phyloP scores from a whole-genome alignment of 2,113 vertebrate genomes.

The Otocyon megalotis region DNA sequence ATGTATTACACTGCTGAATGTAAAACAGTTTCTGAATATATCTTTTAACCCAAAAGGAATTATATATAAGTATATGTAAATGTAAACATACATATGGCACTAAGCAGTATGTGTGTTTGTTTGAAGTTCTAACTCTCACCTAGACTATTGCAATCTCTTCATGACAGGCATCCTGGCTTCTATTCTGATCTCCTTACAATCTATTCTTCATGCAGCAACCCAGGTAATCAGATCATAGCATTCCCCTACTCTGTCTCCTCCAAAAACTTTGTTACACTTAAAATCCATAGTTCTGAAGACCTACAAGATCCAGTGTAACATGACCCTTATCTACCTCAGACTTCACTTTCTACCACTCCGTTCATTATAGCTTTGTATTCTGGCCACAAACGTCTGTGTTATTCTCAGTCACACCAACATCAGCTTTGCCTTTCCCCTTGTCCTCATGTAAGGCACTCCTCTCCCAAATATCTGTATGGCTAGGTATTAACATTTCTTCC shows the following conservation, averaged over 20 bases:
- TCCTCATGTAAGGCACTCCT: neutral
- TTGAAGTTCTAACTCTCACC: conserved; percentile 17
- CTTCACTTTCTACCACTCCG: neutral
- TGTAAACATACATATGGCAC: neutral
- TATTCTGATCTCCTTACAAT: neutral
- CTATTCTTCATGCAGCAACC: neutral
- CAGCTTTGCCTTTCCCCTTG: neutral
- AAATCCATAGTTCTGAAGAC: neutral
- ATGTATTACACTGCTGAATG: neutral
- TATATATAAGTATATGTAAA: neutral
- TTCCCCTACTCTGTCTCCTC: neutral
- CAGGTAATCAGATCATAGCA: neutral
- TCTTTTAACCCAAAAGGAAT: conserved; percentile 35
- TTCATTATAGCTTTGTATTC: neutral
- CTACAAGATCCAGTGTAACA: neutral
- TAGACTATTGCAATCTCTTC: neutral
- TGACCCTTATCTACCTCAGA: neutral
- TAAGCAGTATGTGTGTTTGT: neutral
- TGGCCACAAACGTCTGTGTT: neutral
- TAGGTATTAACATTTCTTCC: neutral
- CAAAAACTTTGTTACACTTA: conserved; percentile 36
- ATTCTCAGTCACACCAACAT: neutral
- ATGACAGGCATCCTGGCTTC: neutral
- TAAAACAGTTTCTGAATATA: conserved; percentile 12
- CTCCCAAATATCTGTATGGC: neutral